These are phyloP conservation scores for Noctilio leporinus DNA, from an alignment of 2,113 vertebrate species.

Conservation along the genomic window DNA sequence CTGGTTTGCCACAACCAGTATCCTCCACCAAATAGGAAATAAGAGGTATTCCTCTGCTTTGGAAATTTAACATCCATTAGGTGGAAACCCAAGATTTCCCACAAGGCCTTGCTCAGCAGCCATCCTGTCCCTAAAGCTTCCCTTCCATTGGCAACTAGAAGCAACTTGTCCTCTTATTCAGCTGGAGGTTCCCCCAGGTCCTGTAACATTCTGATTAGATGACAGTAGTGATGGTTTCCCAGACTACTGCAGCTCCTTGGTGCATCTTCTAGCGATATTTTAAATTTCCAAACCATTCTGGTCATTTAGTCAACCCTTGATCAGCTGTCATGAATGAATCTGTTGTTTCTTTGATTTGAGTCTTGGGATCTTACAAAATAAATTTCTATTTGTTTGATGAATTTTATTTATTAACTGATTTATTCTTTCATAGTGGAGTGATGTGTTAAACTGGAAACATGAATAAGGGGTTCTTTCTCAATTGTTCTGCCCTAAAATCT, in stretches of 20 bases:
- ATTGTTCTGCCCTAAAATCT: slow-evolving; percentile 28
- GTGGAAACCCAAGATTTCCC: not conserved
- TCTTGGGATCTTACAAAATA: slow-evolving; percentile 38
- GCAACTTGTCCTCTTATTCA: not conserved
- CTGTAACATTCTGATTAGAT: not conserved
- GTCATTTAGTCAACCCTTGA: not conserved
- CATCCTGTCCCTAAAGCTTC: not conserved
- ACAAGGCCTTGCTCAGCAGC: not conserved
- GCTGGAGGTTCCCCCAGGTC: not conserved
- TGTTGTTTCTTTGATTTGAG: slow-evolving; percentile 19
- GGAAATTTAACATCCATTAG: not conserved
- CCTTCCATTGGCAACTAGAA: not conserved
- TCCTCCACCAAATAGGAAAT: slow-evolving; percentile 23
- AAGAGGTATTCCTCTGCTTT: not conserved
- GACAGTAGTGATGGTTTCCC: not conserved
- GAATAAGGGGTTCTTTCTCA: slow-evolving; percentile 19
- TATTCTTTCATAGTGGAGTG: slow-evolving; percentile 14
- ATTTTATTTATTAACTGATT: slow-evolving; percentile 28
- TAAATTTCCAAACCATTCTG: not conserved
- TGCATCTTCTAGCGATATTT: not conserved
- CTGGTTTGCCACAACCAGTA: not conserved
- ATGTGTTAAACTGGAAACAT: slow-evolving; percentile 14
- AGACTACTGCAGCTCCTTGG: not conserved
- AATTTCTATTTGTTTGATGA: slow-evolving; percentile 12
- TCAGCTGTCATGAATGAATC: slow-evolving; percentile 9